These are phyloP conservation scores for Idaea biselata DNA, from an alignment of 2,888 invertebrate species.

Conservation along the genomic window DNA sequence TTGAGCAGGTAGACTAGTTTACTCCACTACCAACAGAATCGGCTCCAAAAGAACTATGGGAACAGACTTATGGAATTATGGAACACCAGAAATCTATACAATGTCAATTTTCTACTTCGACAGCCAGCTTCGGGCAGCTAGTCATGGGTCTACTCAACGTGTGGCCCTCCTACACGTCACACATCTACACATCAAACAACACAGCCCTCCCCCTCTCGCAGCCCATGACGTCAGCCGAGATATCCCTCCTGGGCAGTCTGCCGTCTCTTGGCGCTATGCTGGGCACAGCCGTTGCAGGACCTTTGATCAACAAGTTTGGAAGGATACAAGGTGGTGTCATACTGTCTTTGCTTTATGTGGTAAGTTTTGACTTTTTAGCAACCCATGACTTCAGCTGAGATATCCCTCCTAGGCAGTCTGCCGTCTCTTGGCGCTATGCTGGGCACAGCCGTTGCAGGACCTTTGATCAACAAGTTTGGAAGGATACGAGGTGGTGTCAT, in stretches of 20 bases:
- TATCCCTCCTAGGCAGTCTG: constrained; percentile 78
- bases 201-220: constrained; percentile 56
- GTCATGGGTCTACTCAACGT: constrained; percentile 65
- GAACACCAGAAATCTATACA: too few species aligned
- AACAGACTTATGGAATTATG: too few species aligned
- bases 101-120: constrained; percentile 19
- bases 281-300: constrained; percentile 68
- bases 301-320: constrained; percentile 72
- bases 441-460: constrained; percentile 68
- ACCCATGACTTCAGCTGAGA: constrained; percentile 63
- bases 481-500: constrained; percentile 76
- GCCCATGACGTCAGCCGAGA: constrained; percentile 70
- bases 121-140: constrained; percentile 54
- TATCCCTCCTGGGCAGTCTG: constrained; percentile 78
- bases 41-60: too few species aligned
- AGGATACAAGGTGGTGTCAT: constrained; percentile 76
- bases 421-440: constrained; percentile 78
- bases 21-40: too few species aligned
- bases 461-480: constrained; percentile 72
- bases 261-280: constrained; percentile 78
- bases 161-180: constrained; percentile 81
- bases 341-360: constrained; percentile 73
- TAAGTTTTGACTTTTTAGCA: constrained; percentile 40
- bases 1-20: too few species aligned
- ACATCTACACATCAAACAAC: constrained; percentile 56